Evolutionary conservation across 2,113 vertebrate species (phyloP).

Genomic region (Brachyhypopomus gauderio): DNA sequence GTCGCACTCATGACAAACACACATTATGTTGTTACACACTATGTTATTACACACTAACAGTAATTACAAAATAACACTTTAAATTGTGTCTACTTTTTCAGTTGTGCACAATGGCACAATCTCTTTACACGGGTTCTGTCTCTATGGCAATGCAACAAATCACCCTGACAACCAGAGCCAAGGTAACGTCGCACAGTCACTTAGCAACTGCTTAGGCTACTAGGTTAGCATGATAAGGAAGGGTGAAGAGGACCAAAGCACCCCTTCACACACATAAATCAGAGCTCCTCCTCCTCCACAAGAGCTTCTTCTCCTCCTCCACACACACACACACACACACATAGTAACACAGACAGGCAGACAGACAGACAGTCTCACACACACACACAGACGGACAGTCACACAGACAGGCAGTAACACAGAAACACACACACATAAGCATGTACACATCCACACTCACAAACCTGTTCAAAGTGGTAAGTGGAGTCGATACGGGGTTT

Average conservation of each 20-base stretch:
- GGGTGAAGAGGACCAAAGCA: neutral
- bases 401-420: no score
- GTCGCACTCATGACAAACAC: no score
- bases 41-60: no score
- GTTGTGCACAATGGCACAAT: neutral
- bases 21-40: no score
- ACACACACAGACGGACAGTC: no score
- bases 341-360: no score
- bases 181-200: conserved; percentile 57
- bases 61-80: neutral
- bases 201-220: conserved; percentile 59
- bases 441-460: conserved; percentile 38
- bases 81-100: neutral
- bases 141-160: conserved; percentile 42
- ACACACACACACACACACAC: no score
- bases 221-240: neutral
- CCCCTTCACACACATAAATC: no score
- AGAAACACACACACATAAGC: no score
- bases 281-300: no score
- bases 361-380: no score
- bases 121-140: conserved; percentile 4
- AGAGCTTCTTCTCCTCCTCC: no score
- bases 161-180: conserved; percentile 53
- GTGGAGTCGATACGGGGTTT: conserved; percentile 88
- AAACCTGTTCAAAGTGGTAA: conserved; percentile 91